These are phyloP conservation scores for Helicolenus hilgendorfi DNA, from an alignment of 2,797 vertebrate species.

Conservation along the genomic window DNA sequence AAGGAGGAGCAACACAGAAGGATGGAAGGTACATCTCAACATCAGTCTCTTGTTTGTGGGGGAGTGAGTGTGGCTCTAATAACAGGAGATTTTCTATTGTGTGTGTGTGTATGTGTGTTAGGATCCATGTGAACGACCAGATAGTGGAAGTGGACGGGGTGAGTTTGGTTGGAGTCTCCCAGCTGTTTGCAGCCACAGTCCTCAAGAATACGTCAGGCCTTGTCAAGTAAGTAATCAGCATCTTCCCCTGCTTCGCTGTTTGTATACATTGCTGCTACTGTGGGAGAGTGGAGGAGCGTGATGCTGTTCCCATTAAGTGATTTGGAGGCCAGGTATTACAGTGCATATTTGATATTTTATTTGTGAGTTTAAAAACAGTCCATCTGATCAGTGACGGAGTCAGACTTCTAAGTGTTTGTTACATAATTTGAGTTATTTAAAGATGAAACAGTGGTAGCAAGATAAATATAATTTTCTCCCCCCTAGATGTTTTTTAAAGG, in stretches of 20 bases:
- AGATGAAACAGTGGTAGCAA: background rate
- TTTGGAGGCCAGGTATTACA: background rate
- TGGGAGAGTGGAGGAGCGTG: background rate
- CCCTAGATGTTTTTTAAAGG: background rate
- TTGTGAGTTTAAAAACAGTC: background rate
- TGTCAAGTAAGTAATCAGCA: constrained; percentile 89
- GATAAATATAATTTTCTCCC: constrained; percentile 9
- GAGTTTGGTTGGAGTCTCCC: constrained; percentile 96
- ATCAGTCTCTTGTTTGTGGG: background rate
- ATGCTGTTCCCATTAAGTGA: background rate
- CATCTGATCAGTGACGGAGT: background rate
- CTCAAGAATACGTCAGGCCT: constrained; percentile 95
- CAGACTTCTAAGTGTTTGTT: constrained; percentile 16
- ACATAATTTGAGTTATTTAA: constrained; percentile 43
- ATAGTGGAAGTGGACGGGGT: constrained; percentile 95
- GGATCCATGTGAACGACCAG: constrained; percentile 95
- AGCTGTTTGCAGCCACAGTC: constrained; percentile 94
- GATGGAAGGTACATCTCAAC: constrained; percentile 90
- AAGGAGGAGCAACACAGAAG: constrained; percentile 92
- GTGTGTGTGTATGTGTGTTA: constrained; percentile 57
- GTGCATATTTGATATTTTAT: background rate
- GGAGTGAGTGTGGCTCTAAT: background rate
- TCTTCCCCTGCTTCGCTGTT: background rate
- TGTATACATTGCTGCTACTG: background rate
- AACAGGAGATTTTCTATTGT: background rate